Base-by-base conservation (phyloP, 2,888 invertebrate species). In the Agrilus cyanescens region DNA sequence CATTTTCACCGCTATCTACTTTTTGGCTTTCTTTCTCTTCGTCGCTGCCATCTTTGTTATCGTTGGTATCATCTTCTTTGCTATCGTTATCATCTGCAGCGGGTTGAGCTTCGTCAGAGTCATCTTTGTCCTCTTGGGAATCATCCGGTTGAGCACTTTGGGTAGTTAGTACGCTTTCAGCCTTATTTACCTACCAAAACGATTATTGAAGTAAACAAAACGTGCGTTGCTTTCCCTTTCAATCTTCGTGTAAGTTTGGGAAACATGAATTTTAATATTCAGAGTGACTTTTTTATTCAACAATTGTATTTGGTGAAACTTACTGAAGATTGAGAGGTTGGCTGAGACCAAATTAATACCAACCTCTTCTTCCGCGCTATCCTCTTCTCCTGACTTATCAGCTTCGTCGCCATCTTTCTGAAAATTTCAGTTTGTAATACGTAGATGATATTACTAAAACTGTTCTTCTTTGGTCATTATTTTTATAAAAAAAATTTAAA, bases 1-100 rank as follows among this genome's bases (percentile, higher is more conserved):
- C 49, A 38, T 44, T 45, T 35, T 49, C 50, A 40, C 47, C 41
- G 48, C 59, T 41, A 45, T 30, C 49, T 15, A 50, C 48, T 49
- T 52, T 49, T 37, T 50, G 55, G 42, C 53, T 54, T 35, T 50
- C 53, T 33, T 47, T 51, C 53, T 60, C 52, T 45, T 47, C 66
- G 31, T 44, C 49, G 38, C 49, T 50, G 14, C 40, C 39, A 35
- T 43, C 50, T 32, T 44, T 37, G 29, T 39, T 32, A 31, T 34
- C 16, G n/a, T 18, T 15, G 8, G 20, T 10, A 8, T 37, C 14
- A 15, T 44, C 36, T 15, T 29, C 36, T 29, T 43, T 37, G 33
- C 25, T 13, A 25, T 37, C 37, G 10, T 31, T 32, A 33, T 40
- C 37, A 10, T 43, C 35, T 46, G 57, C 60, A 41, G 57, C 57